Evolutionary conservation across 2,797 vertebrate genomes (phyloP), one percentile per base, ranked within the genome.

Genomic region (Pseudochaenichthys georgianus): DNA sequence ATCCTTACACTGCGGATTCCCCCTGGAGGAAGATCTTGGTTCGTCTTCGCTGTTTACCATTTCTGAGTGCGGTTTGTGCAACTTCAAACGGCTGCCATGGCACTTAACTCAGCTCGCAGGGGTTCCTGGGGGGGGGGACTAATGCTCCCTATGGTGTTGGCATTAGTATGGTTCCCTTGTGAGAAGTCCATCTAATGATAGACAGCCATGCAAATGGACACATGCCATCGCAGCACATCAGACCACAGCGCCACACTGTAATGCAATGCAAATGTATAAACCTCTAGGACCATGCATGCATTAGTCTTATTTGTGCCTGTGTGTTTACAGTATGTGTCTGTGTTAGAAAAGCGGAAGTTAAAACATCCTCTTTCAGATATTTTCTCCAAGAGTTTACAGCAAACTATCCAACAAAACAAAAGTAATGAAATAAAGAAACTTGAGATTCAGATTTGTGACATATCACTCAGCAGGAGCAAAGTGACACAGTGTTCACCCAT

Each of bases 51-150:
- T 95, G 90, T 94, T 95, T 95, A 93, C 92, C 89, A 93, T 93
- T 91, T 94, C 78, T 87, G 83, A 90, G 82, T 90, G 88, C 82
- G 76, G 89, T 88, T 84, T 87, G 84, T 42, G 79, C 78, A 92
- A 94, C 93, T 94, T 95, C 94, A 95, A 95, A 96, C 92, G 92
- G 85, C 90, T 89, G 89, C 88, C 85, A 91, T 84, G 89, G 89
- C 89, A 93, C 92, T 93, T 93, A 92, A 93, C 93, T 88, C 89
- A 81, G 90, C 92, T 94, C 64, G 69, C 80, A 87, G 92, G 28
- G 86, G 82, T 82, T 88, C 86, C 84, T 92, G 66, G 78, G 84
- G 88, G 34, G 34, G 85, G 80, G 59, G 55, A 54, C 70, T 77
- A 55, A 72, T 70, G 62, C 76, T 90, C 87, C 88, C 89, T 55